phyloP scores from a whole-genome alignment of 2,113 vertebrate species.

The Parus major region DNA sequence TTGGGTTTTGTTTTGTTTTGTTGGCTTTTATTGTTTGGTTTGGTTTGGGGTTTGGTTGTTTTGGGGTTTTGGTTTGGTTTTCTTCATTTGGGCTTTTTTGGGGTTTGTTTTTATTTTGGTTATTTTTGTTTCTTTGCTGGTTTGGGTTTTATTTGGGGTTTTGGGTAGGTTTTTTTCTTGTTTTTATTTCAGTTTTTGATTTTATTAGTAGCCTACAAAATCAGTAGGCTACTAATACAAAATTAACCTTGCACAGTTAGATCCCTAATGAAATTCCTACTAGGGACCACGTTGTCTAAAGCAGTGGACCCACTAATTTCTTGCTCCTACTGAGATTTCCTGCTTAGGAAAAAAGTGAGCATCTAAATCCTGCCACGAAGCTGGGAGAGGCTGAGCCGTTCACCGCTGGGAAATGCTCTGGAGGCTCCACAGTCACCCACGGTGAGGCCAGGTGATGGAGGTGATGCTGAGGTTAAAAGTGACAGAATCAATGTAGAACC shows the following conservation, averaged over 20 bases:
- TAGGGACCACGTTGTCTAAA: fast-evolving
- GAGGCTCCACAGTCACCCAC: background rate
- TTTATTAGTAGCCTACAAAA: background rate
- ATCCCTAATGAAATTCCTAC: background rate
- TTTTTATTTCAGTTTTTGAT: fast-evolving
- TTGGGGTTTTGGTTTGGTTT: background rate
- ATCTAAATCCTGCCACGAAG: background rate
- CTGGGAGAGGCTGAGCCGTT: no score
- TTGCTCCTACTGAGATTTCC: background rate
- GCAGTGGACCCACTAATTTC: background rate
- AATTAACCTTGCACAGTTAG: fast-evolving
- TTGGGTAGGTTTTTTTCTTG: fast-evolving
- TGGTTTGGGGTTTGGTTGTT: background rate
- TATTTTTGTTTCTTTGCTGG: background rate
- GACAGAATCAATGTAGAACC: background rate
- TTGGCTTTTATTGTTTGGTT: background rate
- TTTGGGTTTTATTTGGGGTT: no score
- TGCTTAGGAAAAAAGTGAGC: background rate
- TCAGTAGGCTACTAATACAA: no score
- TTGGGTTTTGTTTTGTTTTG: no score
- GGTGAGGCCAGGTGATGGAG: background rate
- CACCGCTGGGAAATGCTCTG: fast-evolving
- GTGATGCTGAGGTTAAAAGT: background rate
- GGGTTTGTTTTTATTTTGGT: background rate
- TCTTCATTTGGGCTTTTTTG: fast-evolving